These are phyloP conservation scores for Euwallacea similis DNA, from an alignment of 1,140 invertebrate species.

Conservation along the genomic window DNA sequence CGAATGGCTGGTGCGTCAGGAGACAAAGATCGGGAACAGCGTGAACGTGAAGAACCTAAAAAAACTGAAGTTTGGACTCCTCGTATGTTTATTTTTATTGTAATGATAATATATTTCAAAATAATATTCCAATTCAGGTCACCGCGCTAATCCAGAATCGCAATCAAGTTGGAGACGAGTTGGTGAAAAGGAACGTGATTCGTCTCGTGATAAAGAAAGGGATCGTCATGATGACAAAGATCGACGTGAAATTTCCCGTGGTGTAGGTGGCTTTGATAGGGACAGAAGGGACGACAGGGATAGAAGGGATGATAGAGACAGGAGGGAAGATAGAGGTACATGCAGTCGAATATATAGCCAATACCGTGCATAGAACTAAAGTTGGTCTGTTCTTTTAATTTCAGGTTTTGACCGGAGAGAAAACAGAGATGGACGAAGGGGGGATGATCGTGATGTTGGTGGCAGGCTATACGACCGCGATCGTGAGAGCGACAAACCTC, in stretches of 20 bases:
- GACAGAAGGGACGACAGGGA: slow-evolving; percentile 17
- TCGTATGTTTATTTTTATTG: slow-evolving; percentile 14
- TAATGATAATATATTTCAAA: neutral
- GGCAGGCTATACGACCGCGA: neutral
- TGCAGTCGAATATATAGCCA: too few relatives aligned
- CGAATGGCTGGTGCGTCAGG: slow-evolving; percentile 17
- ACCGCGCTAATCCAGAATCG: slow-evolving; percentile 14
- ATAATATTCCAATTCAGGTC: neutral
- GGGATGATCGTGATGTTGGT: slow-evolving; percentile 13
- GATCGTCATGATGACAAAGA: slow-evolving; percentile 16
- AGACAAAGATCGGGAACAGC: slow-evolving; percentile 9
- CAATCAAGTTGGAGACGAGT: slow-evolving; percentile 4
- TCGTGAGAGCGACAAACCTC: slow-evolving; percentile 4
- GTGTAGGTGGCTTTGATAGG: slow-evolving; percentile 17
- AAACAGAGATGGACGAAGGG: slow-evolving; percentile 12
- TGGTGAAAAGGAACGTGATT: slow-evolving; percentile 1
- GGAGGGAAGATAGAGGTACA: neutral
- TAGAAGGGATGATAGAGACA: slow-evolving; percentile 3
- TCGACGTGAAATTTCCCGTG: slow-evolving; percentile 16
- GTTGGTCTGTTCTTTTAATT: neutral
- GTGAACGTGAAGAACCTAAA: slow-evolving; percentile 15
- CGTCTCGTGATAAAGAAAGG: slow-evolving; percentile 1
- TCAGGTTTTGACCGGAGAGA: slow-evolving; percentile 9
- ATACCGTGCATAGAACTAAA: too few relatives aligned
- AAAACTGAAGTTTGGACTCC: slow-evolving; percentile 20